These are phyloP conservation scores for Sitophilus oryzae DNA, from an alignment of 1,140 invertebrate species.

Conservation along the genomic window DNA sequence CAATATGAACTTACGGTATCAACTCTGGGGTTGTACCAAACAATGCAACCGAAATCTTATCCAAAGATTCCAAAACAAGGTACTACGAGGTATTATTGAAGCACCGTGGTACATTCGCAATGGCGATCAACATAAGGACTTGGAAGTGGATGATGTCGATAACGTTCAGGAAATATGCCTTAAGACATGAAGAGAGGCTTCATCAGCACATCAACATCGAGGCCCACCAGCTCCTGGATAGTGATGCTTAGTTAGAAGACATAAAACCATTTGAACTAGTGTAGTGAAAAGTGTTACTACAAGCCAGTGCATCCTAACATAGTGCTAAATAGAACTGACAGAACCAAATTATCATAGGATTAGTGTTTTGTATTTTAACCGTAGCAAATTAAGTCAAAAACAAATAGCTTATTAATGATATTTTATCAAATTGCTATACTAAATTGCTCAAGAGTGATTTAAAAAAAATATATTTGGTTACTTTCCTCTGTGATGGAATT, in stretches of 20 bases:
- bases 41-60: neutral
- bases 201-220: neutral
- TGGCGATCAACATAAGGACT: neutral
- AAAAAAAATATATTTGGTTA: no score
- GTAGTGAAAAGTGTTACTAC: no score
- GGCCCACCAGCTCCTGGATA: neutral
- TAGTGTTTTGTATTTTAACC: no score
- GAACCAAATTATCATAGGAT: no score
- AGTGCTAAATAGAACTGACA: no score
- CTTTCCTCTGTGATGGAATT: no score
- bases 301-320: no score
- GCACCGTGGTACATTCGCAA: neutral
- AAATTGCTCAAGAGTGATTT: no score
- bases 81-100: neutral
- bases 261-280: no score
- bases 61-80: neutral
- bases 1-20: neutral
- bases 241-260: neutral
- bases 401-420: no score
- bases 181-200: neutral
- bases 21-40: neutral
- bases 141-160: neutral
- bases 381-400: no score
- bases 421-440: no score
- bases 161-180: neutral